Evolutionary conservation across 2,113 vertebrate genomes (phyloP).

Genomic region (Drymodes brunneopygia): DNA sequence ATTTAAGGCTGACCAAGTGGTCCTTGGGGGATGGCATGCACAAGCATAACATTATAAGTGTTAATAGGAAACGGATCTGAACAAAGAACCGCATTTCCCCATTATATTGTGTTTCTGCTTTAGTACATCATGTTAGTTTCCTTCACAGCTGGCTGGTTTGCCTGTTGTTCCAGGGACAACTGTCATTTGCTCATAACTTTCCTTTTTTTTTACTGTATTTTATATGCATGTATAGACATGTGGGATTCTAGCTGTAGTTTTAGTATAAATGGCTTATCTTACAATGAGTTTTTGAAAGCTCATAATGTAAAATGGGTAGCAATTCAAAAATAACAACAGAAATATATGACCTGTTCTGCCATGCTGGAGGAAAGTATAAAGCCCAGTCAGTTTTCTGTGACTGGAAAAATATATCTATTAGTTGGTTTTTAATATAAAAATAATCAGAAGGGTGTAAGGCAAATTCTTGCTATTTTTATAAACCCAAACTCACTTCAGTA

Average conservation of each 20-base stretch:
- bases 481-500: neutral
- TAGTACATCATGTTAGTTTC: constrained; percentile 71
- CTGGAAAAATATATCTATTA: neutral
- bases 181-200: constrained; percentile 51
- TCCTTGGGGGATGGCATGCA: constrained; percentile 65
- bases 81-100: constrained; percentile 72
- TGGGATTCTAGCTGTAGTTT: constrained; percentile 8
- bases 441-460: neutral
- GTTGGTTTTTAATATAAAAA: neutral
- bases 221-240: neutral
- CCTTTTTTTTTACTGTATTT: neutral
- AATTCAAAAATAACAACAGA: neutral
- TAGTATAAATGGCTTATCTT: constrained; percentile 2
- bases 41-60: constrained; percentile 66
- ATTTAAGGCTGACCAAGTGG: constrained; percentile 52
- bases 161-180: constrained; percentile 52
- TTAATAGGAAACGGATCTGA: constrained; percentile 75
- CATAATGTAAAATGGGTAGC: neutral
- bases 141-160: constrained; percentile 68
- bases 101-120: constrained; percentile 69
- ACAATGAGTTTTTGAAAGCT: neutral
- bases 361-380: neutral
- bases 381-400: neutral
- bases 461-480: neutral
- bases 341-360: neutral